Conservation (phyloP, 2,888 invertebrate species). For the Cyaniris semiargus region DNA sequence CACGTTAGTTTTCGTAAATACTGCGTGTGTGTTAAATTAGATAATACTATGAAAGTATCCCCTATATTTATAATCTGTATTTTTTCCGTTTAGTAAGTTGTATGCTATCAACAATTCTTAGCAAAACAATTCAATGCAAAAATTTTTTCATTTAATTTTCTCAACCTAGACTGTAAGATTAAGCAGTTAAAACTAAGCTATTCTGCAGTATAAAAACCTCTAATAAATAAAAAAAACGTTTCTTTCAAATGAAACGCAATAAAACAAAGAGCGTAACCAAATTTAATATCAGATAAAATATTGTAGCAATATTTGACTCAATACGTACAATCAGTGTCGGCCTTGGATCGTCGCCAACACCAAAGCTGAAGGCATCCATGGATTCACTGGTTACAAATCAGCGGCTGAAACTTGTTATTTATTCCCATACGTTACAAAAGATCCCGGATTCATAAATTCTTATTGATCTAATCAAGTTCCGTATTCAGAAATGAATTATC, state of each 20-base stretch:
- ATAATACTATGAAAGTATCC: no score
- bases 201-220: no score
- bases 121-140: no score
- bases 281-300: slow-evolving; percentile 50
- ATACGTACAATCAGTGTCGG: slow-evolving; percentile 61
- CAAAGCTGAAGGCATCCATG: slow-evolving; percentile 51
- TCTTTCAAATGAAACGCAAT: slow-evolving; percentile 14
- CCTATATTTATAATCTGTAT: no score
- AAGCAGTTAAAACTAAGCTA: no score
- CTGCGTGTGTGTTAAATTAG: no score
- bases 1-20: no score
- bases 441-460: slow-evolving; percentile 13
- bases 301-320: slow-evolving; percentile 59
- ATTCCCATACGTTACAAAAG: slow-evolving; percentile 32
- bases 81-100: no score
- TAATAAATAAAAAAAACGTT: background rate
- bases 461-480: slow-evolving; percentile 15
- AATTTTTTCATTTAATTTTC: no score
- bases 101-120: no score
- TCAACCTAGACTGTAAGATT: no score
- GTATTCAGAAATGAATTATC: slow-evolving; percentile 10
- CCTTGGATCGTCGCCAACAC: slow-evolving; percentile 56
- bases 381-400: slow-evolving; percentile 59
- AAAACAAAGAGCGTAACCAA: slow-evolving; percentile 48
- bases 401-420: slow-evolving; percentile 32